Evolutionary conservation across 2,888 invertebrate genomes (phyloP).

Genomic region (Hyalella azteca): DNA sequence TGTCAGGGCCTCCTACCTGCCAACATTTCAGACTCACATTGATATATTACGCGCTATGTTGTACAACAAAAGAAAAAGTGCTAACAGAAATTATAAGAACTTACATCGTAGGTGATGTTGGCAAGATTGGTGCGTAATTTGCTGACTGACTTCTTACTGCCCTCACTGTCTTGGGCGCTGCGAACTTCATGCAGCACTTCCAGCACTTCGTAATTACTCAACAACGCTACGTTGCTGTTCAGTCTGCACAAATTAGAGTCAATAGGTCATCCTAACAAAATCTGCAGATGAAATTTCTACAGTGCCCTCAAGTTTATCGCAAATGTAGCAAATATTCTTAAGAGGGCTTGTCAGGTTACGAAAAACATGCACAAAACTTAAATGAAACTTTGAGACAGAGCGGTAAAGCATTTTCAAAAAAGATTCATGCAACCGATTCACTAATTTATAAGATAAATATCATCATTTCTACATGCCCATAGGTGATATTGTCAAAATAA

Average conservation of each 20-base stretch:
- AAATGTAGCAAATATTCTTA: too few species aligned
- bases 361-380: too few species aligned
- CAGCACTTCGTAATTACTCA: constrained; percentile 50
- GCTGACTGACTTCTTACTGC: constrained; percentile 41
- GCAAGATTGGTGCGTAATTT: constrained; percentile 48
- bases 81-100: constrained; percentile 48
- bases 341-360: too few species aligned
- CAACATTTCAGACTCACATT: neutral
- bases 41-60: neutral
- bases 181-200: constrained; percentile 44
- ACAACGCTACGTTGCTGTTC: constrained; percentile 45
- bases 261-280: neutral
- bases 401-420: too few species aligned
- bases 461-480: too few species aligned
- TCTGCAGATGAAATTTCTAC: too few species aligned
- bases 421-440: too few species aligned
- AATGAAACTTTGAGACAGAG: too few species aligned
- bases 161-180: constrained; percentile 13
- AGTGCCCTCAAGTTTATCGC: too few species aligned
- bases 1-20: neutral
- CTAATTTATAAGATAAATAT: too few species aligned
- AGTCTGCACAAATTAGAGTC: constrained; percentile 37
- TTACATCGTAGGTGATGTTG: constrained; percentile 51
- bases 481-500: too few species aligned
- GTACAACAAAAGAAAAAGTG: neutral